Evolutionary conservation across 2,888 invertebrate species (phyloP).

Genomic region (Dasypogon diadema): DNA sequence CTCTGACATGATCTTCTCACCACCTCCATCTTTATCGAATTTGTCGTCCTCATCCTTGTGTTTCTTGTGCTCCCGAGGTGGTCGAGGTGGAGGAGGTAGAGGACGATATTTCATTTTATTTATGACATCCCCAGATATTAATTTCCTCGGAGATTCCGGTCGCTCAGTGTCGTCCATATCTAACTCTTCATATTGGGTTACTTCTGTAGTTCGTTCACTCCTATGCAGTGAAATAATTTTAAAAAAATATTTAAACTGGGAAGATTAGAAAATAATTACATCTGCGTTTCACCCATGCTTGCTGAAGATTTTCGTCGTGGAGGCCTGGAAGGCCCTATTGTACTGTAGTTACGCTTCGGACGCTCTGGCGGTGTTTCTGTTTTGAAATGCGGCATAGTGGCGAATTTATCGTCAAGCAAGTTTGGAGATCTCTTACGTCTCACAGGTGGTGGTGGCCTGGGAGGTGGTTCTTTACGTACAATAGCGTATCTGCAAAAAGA

Average conservation of each 20-base stretch:
- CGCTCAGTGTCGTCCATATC: conserved; percentile 60
- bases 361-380: conserved; percentile 71
- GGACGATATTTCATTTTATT: conserved; percentile 89
- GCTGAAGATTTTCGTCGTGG: conserved; percentile 74
- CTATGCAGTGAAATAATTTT: too few relatives aligned
- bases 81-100: conserved; percentile 87
- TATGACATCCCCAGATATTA: conserved; percentile 81
- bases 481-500: conserved; percentile 76
- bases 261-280: too few relatives aligned
- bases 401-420: conserved; percentile 75
- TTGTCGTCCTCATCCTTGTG: conserved; percentile 65
- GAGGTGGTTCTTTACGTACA: conserved; percentile 78
- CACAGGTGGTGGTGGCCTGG: conserved; percentile 74
- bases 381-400: conserved; percentile 74
- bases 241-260: too few relatives aligned
- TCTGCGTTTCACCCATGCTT: conserved; percentile 71
- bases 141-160: conserved; percentile 70
- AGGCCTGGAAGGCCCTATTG: conserved; percentile 73
- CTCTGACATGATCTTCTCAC: conserved; percentile 57
- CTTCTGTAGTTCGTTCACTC: conserved; percentile 58
- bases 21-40: conserved; percentile 60
- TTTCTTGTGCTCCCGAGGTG: conserved; percentile 76
- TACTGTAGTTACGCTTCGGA: conserved; percentile 74
- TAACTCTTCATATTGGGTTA: conserved; percentile 71
- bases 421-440: conserved; percentile 72